Evolutionary conservation across 2,888 invertebrate species (phyloP).

Genomic region (Helleia helle): DNA sequence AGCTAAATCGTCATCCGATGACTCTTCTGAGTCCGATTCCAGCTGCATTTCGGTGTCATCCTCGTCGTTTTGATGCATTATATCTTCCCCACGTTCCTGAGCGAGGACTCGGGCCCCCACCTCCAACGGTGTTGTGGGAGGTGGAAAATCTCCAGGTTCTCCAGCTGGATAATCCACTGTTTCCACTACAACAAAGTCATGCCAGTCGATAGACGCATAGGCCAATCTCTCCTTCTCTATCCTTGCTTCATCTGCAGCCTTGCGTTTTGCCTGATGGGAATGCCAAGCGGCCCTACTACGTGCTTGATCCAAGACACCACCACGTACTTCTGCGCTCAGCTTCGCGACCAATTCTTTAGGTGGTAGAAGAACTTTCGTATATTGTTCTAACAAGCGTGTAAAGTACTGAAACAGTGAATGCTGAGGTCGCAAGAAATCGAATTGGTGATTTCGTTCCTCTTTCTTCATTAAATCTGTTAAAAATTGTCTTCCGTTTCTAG

Average conservation of each 20-base stretch:
- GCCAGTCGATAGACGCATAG: conserved; percentile 99
- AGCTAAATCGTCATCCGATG: conserved; percentile 66
- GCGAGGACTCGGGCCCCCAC: conserved; percentile 96
- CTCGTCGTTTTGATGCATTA: conserved; percentile 54
- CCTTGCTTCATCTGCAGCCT: conserved; percentile 94
- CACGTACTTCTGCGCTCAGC: conserved; percentile 83
- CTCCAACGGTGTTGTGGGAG: conserved; percentile 97
- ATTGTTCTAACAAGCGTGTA: conserved; percentile 97
- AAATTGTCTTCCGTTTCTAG: conserved; percentile 98
- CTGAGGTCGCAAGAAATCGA: conserved; percentile 98
- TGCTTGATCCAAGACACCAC: conserved; percentile 86
- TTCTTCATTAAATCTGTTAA: conserved; percentile 98
- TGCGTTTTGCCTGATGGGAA: conserved; percentile 93
- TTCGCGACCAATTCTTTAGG: conserved; percentile 91
- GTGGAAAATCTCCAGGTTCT: conserved; percentile 96
- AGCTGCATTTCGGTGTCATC: conserved; percentile 92
- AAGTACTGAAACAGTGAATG: conserved; percentile 99
- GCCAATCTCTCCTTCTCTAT: conserved; percentile 95
- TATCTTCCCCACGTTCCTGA: conserved; percentile 83
- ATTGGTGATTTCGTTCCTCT: conserved; percentile 98
- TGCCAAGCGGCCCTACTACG: conserved; percentile 98
- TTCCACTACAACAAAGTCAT: conserved; percentile 99
- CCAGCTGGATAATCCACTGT: conserved; percentile 99
- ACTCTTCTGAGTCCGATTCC: conserved; percentile 84
- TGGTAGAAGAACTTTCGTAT: conserved; percentile 97